Percentiles rank a stretch among this genome's conserved stretches.
Evolutionary conservation across 2,113 vertebrate genomes (phyloP).

Genomic region (Leiothrix lutea): DNA sequence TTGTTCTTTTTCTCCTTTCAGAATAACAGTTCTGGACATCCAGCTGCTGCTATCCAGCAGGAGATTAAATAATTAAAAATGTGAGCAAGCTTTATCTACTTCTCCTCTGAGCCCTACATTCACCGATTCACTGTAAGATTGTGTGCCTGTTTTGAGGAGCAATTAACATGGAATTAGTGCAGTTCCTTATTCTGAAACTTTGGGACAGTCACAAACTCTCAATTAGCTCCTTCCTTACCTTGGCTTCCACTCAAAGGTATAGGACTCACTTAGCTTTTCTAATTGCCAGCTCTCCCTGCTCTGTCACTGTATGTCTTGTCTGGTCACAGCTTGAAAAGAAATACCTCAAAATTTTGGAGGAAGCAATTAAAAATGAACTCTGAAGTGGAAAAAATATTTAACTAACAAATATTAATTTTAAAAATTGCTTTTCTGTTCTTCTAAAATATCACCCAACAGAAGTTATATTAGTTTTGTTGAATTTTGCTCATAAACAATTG

Average conservation of each 20-base stretch:
- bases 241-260: neutral
- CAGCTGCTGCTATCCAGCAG: neutral
- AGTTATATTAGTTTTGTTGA: neutral
- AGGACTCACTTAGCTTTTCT: neutral
- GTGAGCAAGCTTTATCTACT: neutral
- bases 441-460: neutral
- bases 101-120: neutral
- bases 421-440: neutral
- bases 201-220: neutral
- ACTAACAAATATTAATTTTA: neutral
- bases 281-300: neutral
- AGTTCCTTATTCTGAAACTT: neutral
- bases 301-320: neutral
- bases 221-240: neutral
- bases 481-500: neutral
- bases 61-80: neutral
- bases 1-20: neutral
- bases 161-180: neutral
- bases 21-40: neutral
- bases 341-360: neutral
- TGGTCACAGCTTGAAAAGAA: neutral
- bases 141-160: neutral
- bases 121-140: neutral
- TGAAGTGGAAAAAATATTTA: neutral
- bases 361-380: neutral